phyloP scores from a whole-genome alignment of 2,888 invertebrate genomes.

The Candidula unifasciata region DNA sequence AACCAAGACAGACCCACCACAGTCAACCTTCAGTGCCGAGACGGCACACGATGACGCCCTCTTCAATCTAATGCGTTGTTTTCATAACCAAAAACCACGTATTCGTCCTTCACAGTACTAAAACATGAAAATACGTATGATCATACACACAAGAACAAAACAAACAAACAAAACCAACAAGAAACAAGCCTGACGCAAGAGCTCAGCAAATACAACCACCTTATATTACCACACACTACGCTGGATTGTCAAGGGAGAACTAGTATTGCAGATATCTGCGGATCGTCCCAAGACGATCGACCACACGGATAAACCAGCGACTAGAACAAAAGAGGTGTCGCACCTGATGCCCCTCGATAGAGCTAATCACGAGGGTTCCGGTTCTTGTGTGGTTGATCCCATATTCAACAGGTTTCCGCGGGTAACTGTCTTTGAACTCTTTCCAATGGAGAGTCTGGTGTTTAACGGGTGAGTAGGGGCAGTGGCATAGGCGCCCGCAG shows the following conservation, averaged over 20 bases:
- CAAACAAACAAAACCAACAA: background rate
- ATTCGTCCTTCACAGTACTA: background rate
- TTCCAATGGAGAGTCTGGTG: background rate
- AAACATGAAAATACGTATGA: background rate
- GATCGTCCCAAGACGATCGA: constrained; percentile 5
- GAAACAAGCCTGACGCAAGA: constrained; percentile 15
- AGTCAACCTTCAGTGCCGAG: too few species aligned
- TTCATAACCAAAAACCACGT: background rate
- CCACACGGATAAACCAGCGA: background rate
- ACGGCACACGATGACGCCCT: background rate
- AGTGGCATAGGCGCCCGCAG: too few species aligned
- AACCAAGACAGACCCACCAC: too few species aligned
- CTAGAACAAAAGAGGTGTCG: constrained; percentile 17
- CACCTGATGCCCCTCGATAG: constrained; percentile 9
- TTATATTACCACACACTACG: constrained; percentile 20
- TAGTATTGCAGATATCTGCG: constrained; percentile 19
- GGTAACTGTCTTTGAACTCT: background rate
- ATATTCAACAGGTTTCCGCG: background rate
- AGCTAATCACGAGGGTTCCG: constrained; percentile 10
- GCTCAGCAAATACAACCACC: background rate
- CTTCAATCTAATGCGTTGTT: background rate
- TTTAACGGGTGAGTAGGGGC: too few species aligned
- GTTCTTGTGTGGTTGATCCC: background rate
- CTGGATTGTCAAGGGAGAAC: background rate
- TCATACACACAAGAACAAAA: background rate